Evolutionary conservation across 2,797 vertebrate species (phyloP).

Genomic region (Aplochiton taeniatus): DNA sequence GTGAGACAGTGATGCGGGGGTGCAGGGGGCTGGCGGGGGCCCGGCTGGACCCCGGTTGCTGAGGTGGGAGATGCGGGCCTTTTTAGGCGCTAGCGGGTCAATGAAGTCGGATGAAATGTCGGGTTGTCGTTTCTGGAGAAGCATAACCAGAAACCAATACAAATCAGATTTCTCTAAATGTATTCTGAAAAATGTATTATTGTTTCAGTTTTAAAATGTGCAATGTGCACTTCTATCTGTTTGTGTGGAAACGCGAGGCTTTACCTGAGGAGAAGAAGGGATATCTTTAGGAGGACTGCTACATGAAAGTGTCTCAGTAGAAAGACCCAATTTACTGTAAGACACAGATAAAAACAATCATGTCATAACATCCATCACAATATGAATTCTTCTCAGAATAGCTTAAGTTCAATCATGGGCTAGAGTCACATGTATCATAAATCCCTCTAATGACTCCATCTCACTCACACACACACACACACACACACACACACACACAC

Average conservation of each 20-base stretch:
- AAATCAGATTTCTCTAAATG: too few relatives aligned
- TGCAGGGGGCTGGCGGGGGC: slow-evolving; percentile 31
- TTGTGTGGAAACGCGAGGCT: background rate
- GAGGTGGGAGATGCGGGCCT: slow-evolving; percentile 86
- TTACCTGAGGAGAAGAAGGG: slow-evolving; percentile 84
- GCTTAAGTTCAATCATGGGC: too few relatives aligned
- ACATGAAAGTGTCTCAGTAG: slow-evolving; percentile 68
- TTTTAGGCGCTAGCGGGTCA: slow-evolving; percentile 84
- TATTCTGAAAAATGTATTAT: too few relatives aligned
- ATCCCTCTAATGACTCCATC: too few relatives aligned
- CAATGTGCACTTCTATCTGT: too few relatives aligned
- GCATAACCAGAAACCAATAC: slow-evolving; percentile 1
- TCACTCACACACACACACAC: too few relatives aligned
- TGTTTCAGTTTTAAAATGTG: too few relatives aligned
- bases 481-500: too few relatives aligned
- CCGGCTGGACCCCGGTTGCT: slow-evolving; percentile 73
- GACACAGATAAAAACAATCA: slow-evolving; percentile 33
- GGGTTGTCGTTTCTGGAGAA: slow-evolving; percentile 77
- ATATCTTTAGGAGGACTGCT: slow-evolving; percentile 77
- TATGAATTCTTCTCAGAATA: too few relatives aligned
- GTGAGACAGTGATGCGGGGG: slow-evolving; percentile 64
- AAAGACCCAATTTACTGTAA: slow-evolving; percentile 83
- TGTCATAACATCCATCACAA: too few relatives aligned
- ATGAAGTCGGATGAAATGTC: slow-evolving; percentile 76
- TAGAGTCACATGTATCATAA: too few relatives aligned